Conservation (phyloP, 2,797 vertebrate species). For the Enteromius unitaeniatus region DNA sequence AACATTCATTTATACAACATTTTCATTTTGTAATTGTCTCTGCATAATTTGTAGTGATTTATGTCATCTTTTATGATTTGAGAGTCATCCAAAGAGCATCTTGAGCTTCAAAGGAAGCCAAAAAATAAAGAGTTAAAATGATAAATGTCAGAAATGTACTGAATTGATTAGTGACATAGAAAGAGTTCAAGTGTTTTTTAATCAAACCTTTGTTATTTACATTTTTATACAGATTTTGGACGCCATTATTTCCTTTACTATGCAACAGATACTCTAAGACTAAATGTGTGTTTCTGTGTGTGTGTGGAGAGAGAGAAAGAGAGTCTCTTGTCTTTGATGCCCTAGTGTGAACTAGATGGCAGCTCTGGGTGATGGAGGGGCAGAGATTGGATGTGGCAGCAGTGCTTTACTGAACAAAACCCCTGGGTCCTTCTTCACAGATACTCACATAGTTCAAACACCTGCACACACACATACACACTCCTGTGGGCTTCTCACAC, state of each 20-base stretch:
- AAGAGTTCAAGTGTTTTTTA: not conserved
- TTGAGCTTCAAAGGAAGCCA: not conserved
- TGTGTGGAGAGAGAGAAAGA: not conserved
- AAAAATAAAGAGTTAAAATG: not conserved
- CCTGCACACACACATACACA: slow-evolving; percentile 4
- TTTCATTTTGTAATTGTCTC: not conserved
- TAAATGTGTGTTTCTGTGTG: slow-evolving; percentile 10
- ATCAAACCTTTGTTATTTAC: not conserved
- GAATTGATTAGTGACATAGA: not conserved
- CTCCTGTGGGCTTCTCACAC: not conserved
- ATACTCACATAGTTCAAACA: slow-evolving; percentile 43
- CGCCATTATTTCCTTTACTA: not conserved
- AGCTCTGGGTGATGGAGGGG: slow-evolving; percentile 42
- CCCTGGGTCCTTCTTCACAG: slow-evolving; percentile 28
- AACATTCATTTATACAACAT: not conserved
- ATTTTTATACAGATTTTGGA: not conserved
- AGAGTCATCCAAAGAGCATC: not conserved
- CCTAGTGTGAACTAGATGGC: slow-evolving; percentile 4
- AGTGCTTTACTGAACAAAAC: slow-evolving; percentile 50
- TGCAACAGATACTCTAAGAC: not conserved
- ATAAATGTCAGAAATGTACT: not conserved
- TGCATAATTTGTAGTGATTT: not conserved
- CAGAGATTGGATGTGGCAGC: slow-evolving; percentile 45
- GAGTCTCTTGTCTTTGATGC: slow-evolving; percentile 5
- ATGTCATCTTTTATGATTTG: not conserved